A percentile compares a stretch with the other conserved stretches of the same genome.
These are phyloP conservation scores for Pluvianellus socialis DNA, from an alignment of 2,113 vertebrate species.

Conservation along the genomic window DNA sequence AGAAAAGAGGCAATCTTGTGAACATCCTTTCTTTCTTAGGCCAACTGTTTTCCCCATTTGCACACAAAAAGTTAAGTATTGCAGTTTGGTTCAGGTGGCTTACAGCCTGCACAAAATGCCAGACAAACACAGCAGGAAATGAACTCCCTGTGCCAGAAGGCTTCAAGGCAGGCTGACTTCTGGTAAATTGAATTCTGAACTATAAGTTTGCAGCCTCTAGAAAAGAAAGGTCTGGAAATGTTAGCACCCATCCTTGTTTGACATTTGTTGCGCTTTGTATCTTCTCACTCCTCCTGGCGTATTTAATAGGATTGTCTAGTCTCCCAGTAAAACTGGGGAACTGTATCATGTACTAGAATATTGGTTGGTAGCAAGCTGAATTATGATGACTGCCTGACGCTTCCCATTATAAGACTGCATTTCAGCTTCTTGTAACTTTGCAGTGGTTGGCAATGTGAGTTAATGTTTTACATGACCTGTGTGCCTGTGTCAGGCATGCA, in stretches of 20 bases:
- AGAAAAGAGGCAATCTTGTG: background rate
- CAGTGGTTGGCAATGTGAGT: background rate
- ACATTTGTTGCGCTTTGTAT: background rate
- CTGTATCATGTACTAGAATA: background rate
- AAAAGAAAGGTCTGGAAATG: background rate
- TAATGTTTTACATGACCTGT: background rate
- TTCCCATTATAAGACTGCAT: background rate
- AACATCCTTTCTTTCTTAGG: background rate
- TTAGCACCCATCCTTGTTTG: background rate
- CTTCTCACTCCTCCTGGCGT: background rate
- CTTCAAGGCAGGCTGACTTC: background rate
- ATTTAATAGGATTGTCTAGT: background rate
- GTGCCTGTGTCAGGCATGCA: background rate
- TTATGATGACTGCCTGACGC: background rate
- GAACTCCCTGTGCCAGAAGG: background rate
- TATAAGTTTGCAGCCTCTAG: background rate
- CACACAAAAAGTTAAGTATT: background rate
- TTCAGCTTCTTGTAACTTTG: background rate
- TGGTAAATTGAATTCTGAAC: background rate
- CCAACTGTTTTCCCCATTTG: background rate
- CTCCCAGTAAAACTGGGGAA: background rate
- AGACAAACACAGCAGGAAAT: background rate
- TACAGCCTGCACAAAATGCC: background rate
- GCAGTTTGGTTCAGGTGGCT: background rate
- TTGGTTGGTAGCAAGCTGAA: background rate